Evolutionary conservation across 2,797 vertebrate species (phyloP).

Genomic region (Philypnodon macrostomus): DNA sequence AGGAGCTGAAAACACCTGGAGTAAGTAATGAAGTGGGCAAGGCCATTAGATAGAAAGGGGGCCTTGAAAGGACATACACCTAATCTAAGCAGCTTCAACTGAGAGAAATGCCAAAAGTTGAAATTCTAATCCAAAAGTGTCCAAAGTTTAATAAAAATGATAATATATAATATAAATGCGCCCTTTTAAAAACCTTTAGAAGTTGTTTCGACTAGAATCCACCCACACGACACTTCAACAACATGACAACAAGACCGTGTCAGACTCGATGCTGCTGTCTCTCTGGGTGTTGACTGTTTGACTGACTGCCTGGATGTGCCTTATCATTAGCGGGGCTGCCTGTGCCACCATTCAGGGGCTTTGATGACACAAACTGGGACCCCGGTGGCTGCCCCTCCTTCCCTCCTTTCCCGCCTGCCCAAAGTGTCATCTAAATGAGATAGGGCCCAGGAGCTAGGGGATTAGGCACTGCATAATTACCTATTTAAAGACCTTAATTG

Average conservation of each 20-base stretch:
- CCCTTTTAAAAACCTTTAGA: conserved; percentile 34
- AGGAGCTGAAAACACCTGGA: no score
- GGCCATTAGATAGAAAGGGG: no score
- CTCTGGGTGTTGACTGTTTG: conserved; percentile 61
- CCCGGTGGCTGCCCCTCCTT: conserved; percentile 59
- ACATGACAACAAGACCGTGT: conserved; percentile 71
- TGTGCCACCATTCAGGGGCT: conserved; percentile 56
- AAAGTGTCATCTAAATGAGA: conserved; percentile 77
- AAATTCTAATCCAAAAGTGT: no score
- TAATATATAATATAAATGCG: no score
- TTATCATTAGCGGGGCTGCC: conserved; percentile 68
- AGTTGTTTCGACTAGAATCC: conserved; percentile 38
- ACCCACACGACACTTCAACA: conserved; percentile 57
- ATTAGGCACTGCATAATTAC: conserved; percentile 84
- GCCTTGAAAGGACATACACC: no score
- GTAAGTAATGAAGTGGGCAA: no score
- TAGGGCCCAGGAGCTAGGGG: conserved; percentile 72
- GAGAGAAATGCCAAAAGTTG: no score
- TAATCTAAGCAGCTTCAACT: no score
- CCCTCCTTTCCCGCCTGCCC: conserved; percentile 50
- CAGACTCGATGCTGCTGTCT: conserved; percentile 65
- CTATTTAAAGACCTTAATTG: conserved; percentile 82
- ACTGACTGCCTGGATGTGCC: conserved; percentile 70
- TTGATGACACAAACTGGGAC: conserved; percentile 66
- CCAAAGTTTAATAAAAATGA: no score